Percentiles rank a stretch among this genome's conserved stretches.
phyloP scores from a whole-genome alignment of 2,888 invertebrate species.

The Acrobasis suavella region DNA sequence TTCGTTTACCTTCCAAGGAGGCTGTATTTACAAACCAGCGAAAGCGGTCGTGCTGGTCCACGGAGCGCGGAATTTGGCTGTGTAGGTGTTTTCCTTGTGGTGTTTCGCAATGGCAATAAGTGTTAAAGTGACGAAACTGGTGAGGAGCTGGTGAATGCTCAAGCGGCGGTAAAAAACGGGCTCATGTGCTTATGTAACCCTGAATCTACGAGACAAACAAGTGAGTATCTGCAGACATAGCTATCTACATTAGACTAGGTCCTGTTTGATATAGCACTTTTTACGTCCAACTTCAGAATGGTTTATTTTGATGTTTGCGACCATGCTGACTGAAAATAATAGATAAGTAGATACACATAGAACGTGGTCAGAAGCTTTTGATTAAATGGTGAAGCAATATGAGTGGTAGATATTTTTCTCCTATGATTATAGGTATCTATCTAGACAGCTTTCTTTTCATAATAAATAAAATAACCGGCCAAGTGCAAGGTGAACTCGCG shows the following conservation, averaged over 20 bases:
- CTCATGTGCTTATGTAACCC: slow-evolving; percentile 76
- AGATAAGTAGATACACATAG: neutral
- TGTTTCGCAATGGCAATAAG: slow-evolving; percentile 78
- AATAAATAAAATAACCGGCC: too few relatives aligned
- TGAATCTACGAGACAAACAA: slow-evolving; percentile 58
- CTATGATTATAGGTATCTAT: too few relatives aligned
- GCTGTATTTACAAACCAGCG: slow-evolving; percentile 64
- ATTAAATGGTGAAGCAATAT: neutral
- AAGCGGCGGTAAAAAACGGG: slow-evolving; percentile 66
- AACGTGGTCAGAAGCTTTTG: neutral
- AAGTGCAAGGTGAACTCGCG: too few relatives aligned
- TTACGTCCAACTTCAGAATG: neutral
- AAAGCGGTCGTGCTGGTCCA: slow-evolving; percentile 69
- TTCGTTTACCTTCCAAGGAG: slow-evolving; percentile 33
- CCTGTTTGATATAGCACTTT: neutral
- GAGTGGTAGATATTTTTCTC: too few relatives aligned
- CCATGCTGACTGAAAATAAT: neutral
- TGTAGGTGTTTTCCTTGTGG: slow-evolving; percentile 69
- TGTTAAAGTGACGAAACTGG: slow-evolving; percentile 77
- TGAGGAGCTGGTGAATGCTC: slow-evolving; percentile 66
- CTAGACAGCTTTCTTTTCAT: too few relatives aligned
- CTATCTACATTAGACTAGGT: slow-evolving; percentile 7
- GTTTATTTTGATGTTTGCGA: neutral
- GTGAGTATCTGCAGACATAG: slow-evolving; percentile 53
- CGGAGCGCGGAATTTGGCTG: slow-evolving; percentile 59